Base-by-base conservation (phyloP, 2,888 invertebrate genomes). In the Chloromyia formosa region DNA sequence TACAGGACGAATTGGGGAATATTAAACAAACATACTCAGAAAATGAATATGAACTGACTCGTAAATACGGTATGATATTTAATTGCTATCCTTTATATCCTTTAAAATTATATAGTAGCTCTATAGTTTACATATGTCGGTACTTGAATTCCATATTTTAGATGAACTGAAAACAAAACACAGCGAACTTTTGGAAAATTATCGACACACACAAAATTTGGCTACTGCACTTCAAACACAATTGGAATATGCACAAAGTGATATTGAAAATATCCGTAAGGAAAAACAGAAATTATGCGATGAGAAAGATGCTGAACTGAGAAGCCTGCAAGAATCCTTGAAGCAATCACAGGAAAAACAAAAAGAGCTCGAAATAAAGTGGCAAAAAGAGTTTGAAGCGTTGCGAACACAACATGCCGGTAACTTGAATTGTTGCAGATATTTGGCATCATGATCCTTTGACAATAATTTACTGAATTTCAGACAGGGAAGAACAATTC, bases 401-500 rank as follows among this genome's bases (percentile, higher is more conserved):
- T 81, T 90, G 61, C 85, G 90, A 78, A 89, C 89, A 23, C 88
- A 90, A 61, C 90, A 89, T 81, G 87, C 89, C 77, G 84, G 88
- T 84, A 35, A 74, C 71, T 1, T 14, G 27, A 35, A n/a, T n/a
- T n/a, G n/a, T n/a, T n/a, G n/a, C n/a, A n/a, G n/a, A n/a, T n/a
- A n/a, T n/a, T n/a, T n/a, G n/a, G n/a, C n/a, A n/a, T n/a, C n/a
- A n/a, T n/a, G n/a, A n/a, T n/a, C n/a, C n/a, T n/a, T n/a, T n/a
- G n/a, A n/a, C n/a, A n/a, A n/a, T n/a, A n/a, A n/a, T n/a, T n/a
- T n/a, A n/a, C n/a, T n/a, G n/a, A n/a, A 35, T 35, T 53, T 64
- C 71, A 72, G 88, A 91, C 71, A 87, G 92, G 68, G 93, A 94
- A 68, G 92, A 93, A 80, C 87, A 90, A 75, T 87, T 94, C 80